phyloP scores from a whole-genome alignment of 2,113 vertebrate species.

The Accipiter virgatus region DNA sequence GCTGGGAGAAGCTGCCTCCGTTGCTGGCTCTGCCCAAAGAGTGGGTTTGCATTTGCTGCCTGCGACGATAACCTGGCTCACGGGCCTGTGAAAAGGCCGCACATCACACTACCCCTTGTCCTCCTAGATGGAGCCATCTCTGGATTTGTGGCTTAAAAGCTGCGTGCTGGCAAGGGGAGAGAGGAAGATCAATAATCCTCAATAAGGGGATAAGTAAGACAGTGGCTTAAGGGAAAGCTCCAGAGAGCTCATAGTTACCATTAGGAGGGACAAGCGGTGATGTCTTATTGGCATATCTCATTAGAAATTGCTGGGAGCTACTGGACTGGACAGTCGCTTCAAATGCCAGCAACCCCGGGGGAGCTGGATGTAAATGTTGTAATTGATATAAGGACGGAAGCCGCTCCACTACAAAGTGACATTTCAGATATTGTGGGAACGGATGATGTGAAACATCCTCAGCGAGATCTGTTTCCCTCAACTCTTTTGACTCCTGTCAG shows the following conservation, averaged over 20 bases:
- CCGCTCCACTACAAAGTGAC: conserved; percentile 25
- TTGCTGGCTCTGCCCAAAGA: background rate
- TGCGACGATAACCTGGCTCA: background rate
- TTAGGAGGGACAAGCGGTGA: background rate
- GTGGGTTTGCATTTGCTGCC: background rate
- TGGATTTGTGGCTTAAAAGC: background rate
- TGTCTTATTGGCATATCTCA: conserved; percentile 38
- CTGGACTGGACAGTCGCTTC: conserved; percentile 17
- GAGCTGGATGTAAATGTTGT: conserved; percentile 30
- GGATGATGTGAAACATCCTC: conserved; percentile 21
- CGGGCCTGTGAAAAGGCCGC: background rate
- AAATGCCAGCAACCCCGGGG: conserved; percentile 5
- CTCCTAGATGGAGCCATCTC: background rate
- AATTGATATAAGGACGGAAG: conserved; percentile 31
- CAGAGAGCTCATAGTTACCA: background rate
- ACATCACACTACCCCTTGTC: background rate
- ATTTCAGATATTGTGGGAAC: conserved; percentile 27
- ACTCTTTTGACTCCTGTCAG: conserved; percentile 50
- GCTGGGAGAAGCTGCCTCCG: background rate
- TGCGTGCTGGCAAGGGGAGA: background rate
- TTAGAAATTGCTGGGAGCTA: conserved; percentile 47
- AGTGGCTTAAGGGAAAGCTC: conserved; percentile 21
- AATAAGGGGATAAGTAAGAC: background rate
- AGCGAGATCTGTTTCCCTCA: conserved; percentile 12
- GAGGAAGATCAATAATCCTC: background rate